Evolutionary conservation across 1,140 invertebrate genomes (phyloP), one percentile per base, ranked within the genome.

Genomic region (Drosophila teissieri): DNA sequence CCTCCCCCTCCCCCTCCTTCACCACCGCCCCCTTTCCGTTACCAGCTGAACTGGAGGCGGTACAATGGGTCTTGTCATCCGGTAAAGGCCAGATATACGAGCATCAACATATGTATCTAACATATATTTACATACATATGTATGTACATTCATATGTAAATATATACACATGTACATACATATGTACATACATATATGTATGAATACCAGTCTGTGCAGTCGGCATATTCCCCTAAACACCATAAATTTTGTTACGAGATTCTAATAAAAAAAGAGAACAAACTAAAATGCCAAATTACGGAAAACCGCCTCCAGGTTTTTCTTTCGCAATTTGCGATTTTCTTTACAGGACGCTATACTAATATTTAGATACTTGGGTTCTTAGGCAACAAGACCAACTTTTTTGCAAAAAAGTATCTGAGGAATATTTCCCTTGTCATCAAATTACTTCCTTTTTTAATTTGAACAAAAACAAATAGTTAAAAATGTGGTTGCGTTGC

Each of bases 61-160:
- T 56, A 69, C 64, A 69, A 69, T 70, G 67, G 46, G 51, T 56
- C 49, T 19, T 70, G 67, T 70, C 65, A 69, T 70, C 65, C 64
- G 44, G 42, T 15, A 48, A 40, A 40, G 49, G 15, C 58, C 44
- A 48, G 10, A 45, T 22, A 63, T 37, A 31, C 42, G 54, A n/a
- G 10, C 37, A 34, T 40, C 19, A 40, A 17, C 49, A 52, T 36
- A 56, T 31, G 31, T 31, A 31, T 44, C 4, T 45, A 19, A 4
- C 8, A 45, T 12, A n/a, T n/a, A 61, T 19, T 15, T 31, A 34
- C 8, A 10, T 62, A 24, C 10, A 15, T 19, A n/a, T 14, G 22
- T 31, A 27, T 12, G 4, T 19, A 19, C 2, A 19, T 19, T 19
- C 1, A 19, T 19, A 1, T n/a, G n/a, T n/a, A n/a, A n/a, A n/a